Evolutionary conservation across 2,113 vertebrate genomes (phyloP).

Genomic region (Platysteira castanea): DNA sequence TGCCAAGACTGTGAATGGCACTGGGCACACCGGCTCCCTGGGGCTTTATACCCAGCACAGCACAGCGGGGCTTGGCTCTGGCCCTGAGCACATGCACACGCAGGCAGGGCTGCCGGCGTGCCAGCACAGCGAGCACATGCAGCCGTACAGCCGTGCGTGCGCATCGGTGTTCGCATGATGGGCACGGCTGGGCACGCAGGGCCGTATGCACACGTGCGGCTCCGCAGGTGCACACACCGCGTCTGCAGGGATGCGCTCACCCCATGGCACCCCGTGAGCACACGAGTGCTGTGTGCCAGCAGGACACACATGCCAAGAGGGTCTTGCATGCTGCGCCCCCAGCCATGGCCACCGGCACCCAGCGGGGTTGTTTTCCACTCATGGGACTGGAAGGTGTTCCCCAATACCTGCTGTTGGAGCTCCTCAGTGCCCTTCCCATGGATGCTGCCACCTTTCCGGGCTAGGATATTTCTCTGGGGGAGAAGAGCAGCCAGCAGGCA

Average conservation of each 20-base stretch:
- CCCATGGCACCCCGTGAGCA: fast-evolving
- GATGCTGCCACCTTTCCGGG: fast-evolving
- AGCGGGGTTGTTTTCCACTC: not conserved
- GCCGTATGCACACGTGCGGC: fast-evolving
- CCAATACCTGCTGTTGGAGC: not conserved
- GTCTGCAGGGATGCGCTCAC: not conserved
- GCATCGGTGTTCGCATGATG: fast-evolving
- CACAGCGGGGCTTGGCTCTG: fast-evolving
- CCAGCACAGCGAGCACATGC: fast-evolving
- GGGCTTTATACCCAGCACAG: not conserved
- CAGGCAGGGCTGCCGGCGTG: not conserved
- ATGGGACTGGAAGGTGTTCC: not conserved
- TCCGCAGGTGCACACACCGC: fast-evolving
- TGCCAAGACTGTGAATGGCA: not conserved
- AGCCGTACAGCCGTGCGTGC: fast-evolving
- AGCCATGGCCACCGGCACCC: not conserved
- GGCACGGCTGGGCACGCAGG: fast-evolving
- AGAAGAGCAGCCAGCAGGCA: not conserved
- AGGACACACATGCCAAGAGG: fast-evolving
- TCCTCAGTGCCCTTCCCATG: not conserved
- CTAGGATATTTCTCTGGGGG: not conserved
- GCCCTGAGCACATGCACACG: fast-evolving
- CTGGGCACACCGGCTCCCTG: not conserved
- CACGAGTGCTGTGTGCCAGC: fast-evolving
- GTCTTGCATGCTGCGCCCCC: not conserved